Percentiles rank a stretch among this genome's conserved stretches.
Evolutionary conservation across 2,797 vertebrate species (phyloP).

Genomic region (Lemur catta): DNA sequence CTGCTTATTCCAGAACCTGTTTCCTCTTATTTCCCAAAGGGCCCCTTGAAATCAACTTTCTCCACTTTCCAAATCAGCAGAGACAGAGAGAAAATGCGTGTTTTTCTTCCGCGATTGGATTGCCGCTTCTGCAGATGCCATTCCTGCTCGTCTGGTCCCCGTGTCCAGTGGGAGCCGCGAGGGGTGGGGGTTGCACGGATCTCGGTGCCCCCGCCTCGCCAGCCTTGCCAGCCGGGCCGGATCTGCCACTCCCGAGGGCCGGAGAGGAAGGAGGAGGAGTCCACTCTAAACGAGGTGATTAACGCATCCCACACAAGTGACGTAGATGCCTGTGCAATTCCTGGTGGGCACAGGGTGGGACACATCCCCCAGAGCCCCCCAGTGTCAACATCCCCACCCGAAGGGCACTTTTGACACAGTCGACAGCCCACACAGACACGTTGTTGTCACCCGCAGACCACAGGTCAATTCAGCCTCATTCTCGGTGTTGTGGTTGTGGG

Average conservation of each 20-base stretch:
- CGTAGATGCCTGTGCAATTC: fast-evolving
- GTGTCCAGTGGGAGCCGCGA: fast-evolving
- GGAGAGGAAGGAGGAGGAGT: fast-evolving
- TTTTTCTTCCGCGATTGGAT: not conserved
- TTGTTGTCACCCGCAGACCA: fast-evolving
- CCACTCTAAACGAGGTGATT: fast-evolving
- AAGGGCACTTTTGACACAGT: fast-evolving
- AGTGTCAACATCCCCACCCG: fast-evolving
- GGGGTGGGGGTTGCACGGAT: fast-evolving
- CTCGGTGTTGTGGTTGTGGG: fast-evolving
- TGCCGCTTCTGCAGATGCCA: not conserved
- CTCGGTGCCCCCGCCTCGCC: fast-evolving
- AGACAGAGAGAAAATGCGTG: constrained; percentile 17
- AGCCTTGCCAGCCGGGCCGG: no score
- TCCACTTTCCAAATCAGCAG: constrained; percentile 12
- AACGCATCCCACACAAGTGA: fast-evolving
- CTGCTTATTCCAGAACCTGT: not conserved
- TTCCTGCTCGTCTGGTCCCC: not conserved
- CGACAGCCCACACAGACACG: fast-evolving
- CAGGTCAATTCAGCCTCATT: not conserved
- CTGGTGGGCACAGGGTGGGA: not conserved
- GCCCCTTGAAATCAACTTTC: constrained; percentile 58
- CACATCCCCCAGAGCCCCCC: fast-evolving
- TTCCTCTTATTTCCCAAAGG: constrained; percentile 51
- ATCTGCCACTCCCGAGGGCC: fast-evolving